Evolutionary conservation across 2,888 invertebrate species (phyloP), one percentile per base, ranked within the genome.

Genomic region (Volucella zonaria): DNA sequence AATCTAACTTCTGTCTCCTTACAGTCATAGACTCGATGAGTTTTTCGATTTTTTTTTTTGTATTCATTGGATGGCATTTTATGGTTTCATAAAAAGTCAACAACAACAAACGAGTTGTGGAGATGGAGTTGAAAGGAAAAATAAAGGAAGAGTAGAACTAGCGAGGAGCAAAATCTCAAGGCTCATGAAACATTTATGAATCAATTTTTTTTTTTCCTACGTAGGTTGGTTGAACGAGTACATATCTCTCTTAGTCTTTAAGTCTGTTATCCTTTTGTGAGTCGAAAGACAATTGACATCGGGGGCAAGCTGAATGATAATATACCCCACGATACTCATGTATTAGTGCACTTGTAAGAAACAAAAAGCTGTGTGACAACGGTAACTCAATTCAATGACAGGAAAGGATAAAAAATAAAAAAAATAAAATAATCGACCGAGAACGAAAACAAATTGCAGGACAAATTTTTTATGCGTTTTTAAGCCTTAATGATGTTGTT

Each of bases 111-210:
- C n/a, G 8, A n/a, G 9, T 10, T 42, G 12, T 18, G 14, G 38
- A 49, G 47, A 15, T 38, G 12, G 18, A 49, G 9, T 43, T 15
- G 14, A 42, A 15, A 58, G 43, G 15, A 54, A 3, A 15, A 38
- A 42, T 11, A 15, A 23, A n/a, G 8, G 31, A 42, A 1, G 14
- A 10, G 9, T 11, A 56, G 14, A 15, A 38, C 31, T 31, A 45
- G 14, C 12, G n/a, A 45, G 49, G 58, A 59, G 12, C n/a, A 15
- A 66, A 61, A 67, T 73, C 66, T 43, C 54, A 73, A 77, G 82
- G 71, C 71, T 77, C 82, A 82, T 82, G 82, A 82, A 82, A 77
- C 82, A 82, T 82, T 82, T 82, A 82, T 82, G 81, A 82, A 82
- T 82, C 81, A 71, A 82, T 82, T 71, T 81, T 82, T 80, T 81